Base-by-base conservation (phyloP, 2,797 vertebrate genomes). In the Triplophysa bombifrons region DNA sequence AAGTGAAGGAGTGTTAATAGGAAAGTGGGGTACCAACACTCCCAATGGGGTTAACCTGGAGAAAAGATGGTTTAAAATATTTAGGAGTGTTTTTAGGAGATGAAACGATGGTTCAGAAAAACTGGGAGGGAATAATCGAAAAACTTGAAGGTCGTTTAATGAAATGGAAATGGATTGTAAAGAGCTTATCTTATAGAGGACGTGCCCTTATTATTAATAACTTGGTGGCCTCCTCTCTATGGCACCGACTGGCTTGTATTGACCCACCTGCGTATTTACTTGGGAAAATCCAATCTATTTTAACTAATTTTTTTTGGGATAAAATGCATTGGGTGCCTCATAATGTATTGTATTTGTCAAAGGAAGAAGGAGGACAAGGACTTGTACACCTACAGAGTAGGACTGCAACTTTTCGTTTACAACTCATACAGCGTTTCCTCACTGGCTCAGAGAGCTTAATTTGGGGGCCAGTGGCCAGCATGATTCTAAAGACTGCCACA, bases 41-140 rank as follows among this genome's bases (percentile, higher is more conserved):
- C 1, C 56, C 76, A n/a, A 67, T 22, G 48, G 75, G 55, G 1
- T 30, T 78, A 56, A 14, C 9, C 4, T 78, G 56, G 56, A 51
- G 6, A 4, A 44, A n/a, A 4, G 53, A 65, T 1, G 65, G 65
- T 30, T 77, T 77, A 58, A 58, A 77, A 25, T 77, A 64, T 19
- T 13, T 67, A 16, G 27, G 27, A 3, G 27, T 70, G 20, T 78
- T 27, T 22, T n/a, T 61, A 34, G 41, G 53, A 16, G 34, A 78
- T 41, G 3, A 25, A 3, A 30, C 16, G 3, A 34, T 25, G 5
- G 16, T 22, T 1, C 11, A 46, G 19, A 64, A 51, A 4, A 64
- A 30, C 5, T 74, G 41, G 41, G 22, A 48, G 3, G 20, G 13
- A 30, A 30, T 30, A 30, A 30, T 30, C 4, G 27, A 30, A 4